Conservation (phyloP, 2,797 vertebrate species). For the Poecilia wingei region DNA sequence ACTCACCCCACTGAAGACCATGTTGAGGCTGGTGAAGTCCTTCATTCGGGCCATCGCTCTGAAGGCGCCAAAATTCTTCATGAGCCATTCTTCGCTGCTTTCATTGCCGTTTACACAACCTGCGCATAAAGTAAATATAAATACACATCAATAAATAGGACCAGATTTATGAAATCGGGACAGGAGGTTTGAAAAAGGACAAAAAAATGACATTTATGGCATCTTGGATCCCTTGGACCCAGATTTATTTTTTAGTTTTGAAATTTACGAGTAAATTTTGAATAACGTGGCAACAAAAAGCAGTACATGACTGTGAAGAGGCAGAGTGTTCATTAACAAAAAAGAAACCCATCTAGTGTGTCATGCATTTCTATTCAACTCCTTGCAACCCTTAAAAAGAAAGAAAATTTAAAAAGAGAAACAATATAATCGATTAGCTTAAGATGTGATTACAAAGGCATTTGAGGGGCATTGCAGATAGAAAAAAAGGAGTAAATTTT, state of each 20-base stretch:
- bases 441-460: no score
- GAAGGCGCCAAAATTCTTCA: conserved; percentile 83
- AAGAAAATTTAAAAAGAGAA: not conserved
- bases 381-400: no score
- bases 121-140: conserved; percentile 28
- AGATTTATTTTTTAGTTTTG: not conserved
- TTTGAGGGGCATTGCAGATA: no score
- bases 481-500: no score
- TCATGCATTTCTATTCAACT: not conserved
- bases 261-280: not conserved
- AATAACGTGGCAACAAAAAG: not conserved
- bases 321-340: not conserved
- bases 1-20: conserved; percentile 80
- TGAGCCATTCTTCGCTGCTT: conserved; percentile 77
- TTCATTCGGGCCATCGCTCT: conserved; percentile 68
- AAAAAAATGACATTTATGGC: not conserved
- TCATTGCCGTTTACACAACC: conserved; percentile 70
- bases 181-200: not conserved
- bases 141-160: conserved; percentile 6
- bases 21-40: conserved; percentile 77
- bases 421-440: not conserved
- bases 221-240: not conserved
- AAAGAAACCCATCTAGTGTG: not conserved
- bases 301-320: not conserved
- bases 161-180: not conserved